Percentiles rank a stretch among this genome's conserved stretches.
phyloP scores from a whole-genome alignment of 2,113 vertebrate species.

The Erpornis zantholeuca region DNA sequence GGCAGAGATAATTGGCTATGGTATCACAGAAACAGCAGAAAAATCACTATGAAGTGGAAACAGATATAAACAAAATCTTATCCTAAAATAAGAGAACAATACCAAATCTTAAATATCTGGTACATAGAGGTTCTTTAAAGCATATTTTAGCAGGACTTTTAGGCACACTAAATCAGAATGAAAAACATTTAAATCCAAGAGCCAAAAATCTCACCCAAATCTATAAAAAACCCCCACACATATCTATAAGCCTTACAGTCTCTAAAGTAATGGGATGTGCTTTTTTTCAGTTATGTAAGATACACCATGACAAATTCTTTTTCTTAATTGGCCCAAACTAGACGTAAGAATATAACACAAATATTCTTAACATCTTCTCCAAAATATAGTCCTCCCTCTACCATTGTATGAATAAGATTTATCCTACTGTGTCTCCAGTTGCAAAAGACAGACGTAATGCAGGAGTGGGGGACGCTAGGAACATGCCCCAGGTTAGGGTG shows the following conservation, averaged over 20 bases:
- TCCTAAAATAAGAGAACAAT: not conserved
- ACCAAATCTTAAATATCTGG: not conserved
- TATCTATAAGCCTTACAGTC: not conserved
- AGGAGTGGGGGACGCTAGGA: no score
- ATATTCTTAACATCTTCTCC: not conserved
- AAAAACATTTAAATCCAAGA: not conserved
- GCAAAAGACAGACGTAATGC: not conserved
- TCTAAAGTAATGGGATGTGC: not conserved
- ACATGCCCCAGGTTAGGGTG: no score
- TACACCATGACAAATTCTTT: not conserved
- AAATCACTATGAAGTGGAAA: not conserved
- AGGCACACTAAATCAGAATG: not conserved
- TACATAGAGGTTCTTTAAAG: not conserved
- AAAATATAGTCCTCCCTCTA: not conserved
- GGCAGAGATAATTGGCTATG: not conserved
- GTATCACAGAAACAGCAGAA: not conserved
- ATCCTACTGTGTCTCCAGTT: rapidly evolving
- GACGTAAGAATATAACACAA: not conserved
- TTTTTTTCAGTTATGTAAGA: not conserved
- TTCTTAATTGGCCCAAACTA: not conserved
- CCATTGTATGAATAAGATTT: not conserved
- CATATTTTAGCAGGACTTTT: not conserved
- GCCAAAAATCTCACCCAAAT: not conserved
- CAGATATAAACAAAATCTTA: not conserved
- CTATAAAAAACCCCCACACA: not conserved